Conservation (phyloP, 2,113 vertebrate genomes). For the Proteles cristata region DNA sequence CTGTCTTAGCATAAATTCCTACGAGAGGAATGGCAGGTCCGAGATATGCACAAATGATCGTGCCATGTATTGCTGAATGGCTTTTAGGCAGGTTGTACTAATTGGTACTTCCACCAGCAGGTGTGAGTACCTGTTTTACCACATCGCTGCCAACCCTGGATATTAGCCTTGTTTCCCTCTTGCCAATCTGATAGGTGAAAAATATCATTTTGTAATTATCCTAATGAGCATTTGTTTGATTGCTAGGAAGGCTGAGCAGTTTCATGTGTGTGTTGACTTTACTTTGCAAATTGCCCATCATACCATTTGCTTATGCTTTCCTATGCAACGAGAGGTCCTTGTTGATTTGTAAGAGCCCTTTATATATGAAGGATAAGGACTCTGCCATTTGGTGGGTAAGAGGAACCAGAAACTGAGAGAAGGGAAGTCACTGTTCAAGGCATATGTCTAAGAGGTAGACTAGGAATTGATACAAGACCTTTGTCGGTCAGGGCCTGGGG, state of each 20-base stretch:
- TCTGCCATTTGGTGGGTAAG: neutral
- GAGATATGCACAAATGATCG: neutral
- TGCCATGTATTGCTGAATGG: neutral
- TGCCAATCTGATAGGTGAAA: conserved; percentile 15
- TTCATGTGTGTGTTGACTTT: neutral
- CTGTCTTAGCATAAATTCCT: neutral
- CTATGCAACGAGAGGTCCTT: too few relatives aligned
- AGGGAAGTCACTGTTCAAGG: neutral
- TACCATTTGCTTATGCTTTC: neutral
- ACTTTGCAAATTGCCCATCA: neutral
- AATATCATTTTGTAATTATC: neutral
- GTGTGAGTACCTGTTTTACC: neutral
- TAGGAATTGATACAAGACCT: neutral
- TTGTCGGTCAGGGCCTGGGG: neutral
- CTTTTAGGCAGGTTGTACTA: neutral
- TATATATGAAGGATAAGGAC: neutral
- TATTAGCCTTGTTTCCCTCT: neutral
- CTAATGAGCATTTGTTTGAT: neutral
- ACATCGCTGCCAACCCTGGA: neutral
- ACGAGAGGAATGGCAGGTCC: neutral
- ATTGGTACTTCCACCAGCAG: neutral
- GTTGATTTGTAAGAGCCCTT: neutral
- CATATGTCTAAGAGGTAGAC: neutral
- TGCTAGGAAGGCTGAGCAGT: neutral
- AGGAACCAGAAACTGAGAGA: neutral